Conservation (phyloP, 2,113 vertebrate genomes). For the Alaudala cheleensis region DNA sequence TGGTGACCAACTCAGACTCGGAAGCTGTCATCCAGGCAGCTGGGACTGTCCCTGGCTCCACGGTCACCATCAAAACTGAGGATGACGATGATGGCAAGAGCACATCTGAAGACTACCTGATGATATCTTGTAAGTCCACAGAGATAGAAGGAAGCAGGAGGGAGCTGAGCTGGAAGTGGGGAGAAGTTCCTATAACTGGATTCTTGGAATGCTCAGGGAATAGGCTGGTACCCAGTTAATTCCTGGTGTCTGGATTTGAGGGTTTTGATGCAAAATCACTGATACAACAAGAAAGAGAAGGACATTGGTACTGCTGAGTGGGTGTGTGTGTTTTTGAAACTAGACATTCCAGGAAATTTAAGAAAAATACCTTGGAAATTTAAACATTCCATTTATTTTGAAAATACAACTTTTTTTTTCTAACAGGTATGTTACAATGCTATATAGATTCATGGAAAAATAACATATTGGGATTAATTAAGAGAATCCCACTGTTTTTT, state of each 20-base stretch:
- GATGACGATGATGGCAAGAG: conserved; percentile 90
- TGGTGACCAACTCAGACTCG: conserved; percentile 87
- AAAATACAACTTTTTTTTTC: neutral
- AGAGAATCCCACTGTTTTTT: neutral
- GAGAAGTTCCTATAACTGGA: neutral
- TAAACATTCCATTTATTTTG: neutral
- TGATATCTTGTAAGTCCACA: conserved; percentile 93
- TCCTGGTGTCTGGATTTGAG: neutral
- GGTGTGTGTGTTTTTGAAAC: neutral
- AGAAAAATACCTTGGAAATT: neutral
- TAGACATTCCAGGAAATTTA: neutral
- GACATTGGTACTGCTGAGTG: neutral
- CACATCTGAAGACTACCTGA: conserved; percentile 96
- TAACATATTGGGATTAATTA: neutral
- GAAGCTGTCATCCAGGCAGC: conserved; percentile 89
- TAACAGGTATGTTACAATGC: neutral
- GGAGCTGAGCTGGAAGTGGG: conserved; percentile 8
- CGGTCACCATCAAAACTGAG: conserved; percentile 89
- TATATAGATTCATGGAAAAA: neutral
- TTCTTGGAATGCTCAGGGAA: neutral
- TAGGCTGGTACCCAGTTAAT: neutral
- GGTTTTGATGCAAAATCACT: neutral
- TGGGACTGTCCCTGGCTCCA: conserved; percentile 79
- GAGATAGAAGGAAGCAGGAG: conserved; percentile 28
- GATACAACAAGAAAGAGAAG: neutral